Base-by-base conservation (phyloP, 2,888 invertebrate species). In the Gastracanthus pulcherrimus region DNA sequence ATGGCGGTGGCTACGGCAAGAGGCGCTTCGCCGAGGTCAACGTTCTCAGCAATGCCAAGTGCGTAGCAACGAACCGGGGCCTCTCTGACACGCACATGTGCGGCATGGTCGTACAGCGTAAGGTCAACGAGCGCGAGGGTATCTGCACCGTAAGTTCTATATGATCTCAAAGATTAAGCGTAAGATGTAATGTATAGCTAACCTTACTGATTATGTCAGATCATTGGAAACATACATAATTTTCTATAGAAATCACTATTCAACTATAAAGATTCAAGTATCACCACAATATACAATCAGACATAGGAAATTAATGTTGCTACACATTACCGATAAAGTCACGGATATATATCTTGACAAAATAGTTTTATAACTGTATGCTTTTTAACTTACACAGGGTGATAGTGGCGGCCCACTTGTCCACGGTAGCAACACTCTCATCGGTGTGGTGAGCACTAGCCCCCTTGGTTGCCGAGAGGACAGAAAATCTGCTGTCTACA, bases 371-470 rank as follows among this genome's bases (percentile, higher is more conserved):
- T n/a, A n/a, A n/a, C n/a, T n/a, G n/a, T n/a, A n/a, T n/a, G n/a
- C n/a, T n/a, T n/a, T n/a, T n/a, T n/a, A n/a, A n/a, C n/a, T n/a
- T n/a, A n/a, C n/a, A n/a, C n/a, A 67, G 67, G 67, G 67, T 67
- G 45, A 67, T 23, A 70, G 55, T 29, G 70, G 70, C 29, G 55
- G 55, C n/a, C 70, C 55, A 13, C 31, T 70, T 11, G 70, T 55
- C 5, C 34, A 36, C 36, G 23, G 11, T 9, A 36, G 26, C 31
- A n/a, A 70, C 9, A 70, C 70, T 16, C 19, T 70, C 36, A 70
- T 55, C n/a, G 70, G 45, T 29, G 34, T 70, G 2, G 70, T 70
- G 0, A 70, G 70, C 13, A 70, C 34, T 4, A 70, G 70, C 31
- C 70, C 70, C 2, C 16, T 70, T 19, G 70, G 70, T 31, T 70